A percentile compares a stretch with the other conserved stretches of the same genome.
phyloP scores from a whole-genome alignment of 2,888 invertebrate genomes.

The Ornithoptera alexandrae region DNA sequence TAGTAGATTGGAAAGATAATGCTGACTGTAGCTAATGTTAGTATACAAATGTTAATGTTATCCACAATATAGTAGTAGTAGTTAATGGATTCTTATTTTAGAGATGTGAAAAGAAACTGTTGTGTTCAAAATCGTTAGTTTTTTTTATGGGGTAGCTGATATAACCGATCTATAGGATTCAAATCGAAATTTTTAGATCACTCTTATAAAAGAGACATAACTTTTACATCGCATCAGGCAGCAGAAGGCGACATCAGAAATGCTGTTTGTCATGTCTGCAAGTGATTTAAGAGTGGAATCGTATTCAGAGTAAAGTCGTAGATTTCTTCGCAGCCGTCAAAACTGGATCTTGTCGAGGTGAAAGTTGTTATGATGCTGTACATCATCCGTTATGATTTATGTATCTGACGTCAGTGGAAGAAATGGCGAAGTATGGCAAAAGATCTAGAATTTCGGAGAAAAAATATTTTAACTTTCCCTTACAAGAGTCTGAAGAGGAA shows the following conservation, averaged over 20 bases:
- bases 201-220: conserved; percentile 1
- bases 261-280: conserved; percentile 10
- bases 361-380: conserved; percentile 8
- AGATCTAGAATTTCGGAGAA: no score
- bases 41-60: no score
- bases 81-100: neutral
- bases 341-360: conserved; percentile 13
- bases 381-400: conserved; percentile 2
- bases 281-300: conserved; percentile 12
- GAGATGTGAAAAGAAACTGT: neutral
- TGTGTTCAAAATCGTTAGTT: no score
- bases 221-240: neutral
- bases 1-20: no score
- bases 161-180: no score
- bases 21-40: no score
- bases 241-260: neutral
- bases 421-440: no score
- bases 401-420: no score
- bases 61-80: no score
- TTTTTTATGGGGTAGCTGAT: no score
- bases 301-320: conserved; percentile 1
- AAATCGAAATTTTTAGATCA: neutral
- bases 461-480: no score
- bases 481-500: no score
- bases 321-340: conserved; percentile 11